Conservation (phyloP, 2,888 invertebrate species). For the Dasypolia templi region DNA sequence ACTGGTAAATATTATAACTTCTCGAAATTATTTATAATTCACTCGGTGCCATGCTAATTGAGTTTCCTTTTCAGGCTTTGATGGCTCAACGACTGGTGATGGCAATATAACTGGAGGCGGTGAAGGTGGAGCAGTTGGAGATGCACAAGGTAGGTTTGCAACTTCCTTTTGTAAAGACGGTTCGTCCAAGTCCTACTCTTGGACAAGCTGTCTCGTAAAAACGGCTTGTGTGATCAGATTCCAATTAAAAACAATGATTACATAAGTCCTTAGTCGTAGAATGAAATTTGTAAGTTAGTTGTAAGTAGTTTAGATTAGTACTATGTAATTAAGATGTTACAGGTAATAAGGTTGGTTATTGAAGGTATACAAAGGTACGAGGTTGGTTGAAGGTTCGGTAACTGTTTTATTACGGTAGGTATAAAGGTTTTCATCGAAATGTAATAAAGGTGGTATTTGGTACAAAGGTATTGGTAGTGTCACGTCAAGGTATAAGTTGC, state of each 20-base stretch:
- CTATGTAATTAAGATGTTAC: conserved; percentile 30
- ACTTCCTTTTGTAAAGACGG: conserved; percentile 66
- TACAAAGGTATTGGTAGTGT: neutral
- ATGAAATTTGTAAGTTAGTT: conserved; percentile 87
- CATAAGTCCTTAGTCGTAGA: conserved; percentile 72
- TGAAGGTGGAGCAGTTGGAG: conserved; percentile 89
- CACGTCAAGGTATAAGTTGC: neutral
- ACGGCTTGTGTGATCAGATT: conserved; percentile 56
- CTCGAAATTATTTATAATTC: rapidly evolving
- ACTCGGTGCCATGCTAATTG: neutral
- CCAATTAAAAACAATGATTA: conserved; percentile 58
- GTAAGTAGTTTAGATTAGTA: conserved; percentile 53
- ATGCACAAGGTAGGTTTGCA: conserved; percentile 90
- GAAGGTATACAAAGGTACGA: neutral
- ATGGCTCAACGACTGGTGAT: conserved; percentile 88
- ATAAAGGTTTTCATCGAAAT: neutral
- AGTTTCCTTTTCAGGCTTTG: conserved; percentile 80
- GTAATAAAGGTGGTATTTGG: neutral
- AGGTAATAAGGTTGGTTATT: conserved; percentile 41
- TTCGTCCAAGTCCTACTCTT: conserved; percentile 46
- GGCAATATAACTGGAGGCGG: conserved; percentile 88
- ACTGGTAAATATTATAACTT: conserved; percentile 79
- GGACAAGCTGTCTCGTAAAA: conserved; percentile 56
- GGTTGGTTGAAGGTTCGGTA: conserved; percentile 1
- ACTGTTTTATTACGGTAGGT: neutral